Evolutionary conservation across 2,113 vertebrate genomes (phyloP).

Genomic region (Callithrix jacchus): DNA sequence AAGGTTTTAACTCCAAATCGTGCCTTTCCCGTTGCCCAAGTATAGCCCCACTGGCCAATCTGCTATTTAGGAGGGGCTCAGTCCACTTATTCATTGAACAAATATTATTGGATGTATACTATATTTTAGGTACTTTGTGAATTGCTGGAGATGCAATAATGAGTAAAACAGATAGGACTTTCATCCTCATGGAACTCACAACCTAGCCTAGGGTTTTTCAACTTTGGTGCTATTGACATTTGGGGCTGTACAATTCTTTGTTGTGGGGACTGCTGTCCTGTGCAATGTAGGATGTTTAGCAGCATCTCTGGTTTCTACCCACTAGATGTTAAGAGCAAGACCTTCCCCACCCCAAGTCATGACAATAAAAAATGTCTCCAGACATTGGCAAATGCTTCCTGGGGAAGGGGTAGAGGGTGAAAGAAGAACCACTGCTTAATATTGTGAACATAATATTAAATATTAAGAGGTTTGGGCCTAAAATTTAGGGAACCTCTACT

Average conservation of each 20-base stretch:
- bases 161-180: neutral
- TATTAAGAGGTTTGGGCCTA: neutral
- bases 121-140: neutral
- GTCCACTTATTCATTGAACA: neutral
- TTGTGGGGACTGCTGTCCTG: neutral
- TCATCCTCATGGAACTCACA: neutral
- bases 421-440: neutral
- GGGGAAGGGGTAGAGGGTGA: neutral
- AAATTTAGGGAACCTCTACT: neutral
- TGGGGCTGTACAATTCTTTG: neutral
- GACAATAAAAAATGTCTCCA: neutral
- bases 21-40: neutral
- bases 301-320: neutral
- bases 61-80: neutral
- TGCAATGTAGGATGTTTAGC: neutral
- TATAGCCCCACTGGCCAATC: neutral
- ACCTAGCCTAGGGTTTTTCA: neutral
- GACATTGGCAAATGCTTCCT: neutral
- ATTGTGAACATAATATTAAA: neutral
- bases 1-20: neutral
- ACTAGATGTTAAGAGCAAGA: neutral
- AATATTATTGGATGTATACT: neutral
- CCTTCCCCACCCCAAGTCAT: neutral
- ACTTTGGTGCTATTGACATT: neutral
- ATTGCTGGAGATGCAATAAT: neutral